A percentile compares a stretch with the other conserved stretches of the same genome.
Evolutionary conservation across 2,113 vertebrate species (phyloP).

Genomic region (Actenoides hombroni): DNA sequence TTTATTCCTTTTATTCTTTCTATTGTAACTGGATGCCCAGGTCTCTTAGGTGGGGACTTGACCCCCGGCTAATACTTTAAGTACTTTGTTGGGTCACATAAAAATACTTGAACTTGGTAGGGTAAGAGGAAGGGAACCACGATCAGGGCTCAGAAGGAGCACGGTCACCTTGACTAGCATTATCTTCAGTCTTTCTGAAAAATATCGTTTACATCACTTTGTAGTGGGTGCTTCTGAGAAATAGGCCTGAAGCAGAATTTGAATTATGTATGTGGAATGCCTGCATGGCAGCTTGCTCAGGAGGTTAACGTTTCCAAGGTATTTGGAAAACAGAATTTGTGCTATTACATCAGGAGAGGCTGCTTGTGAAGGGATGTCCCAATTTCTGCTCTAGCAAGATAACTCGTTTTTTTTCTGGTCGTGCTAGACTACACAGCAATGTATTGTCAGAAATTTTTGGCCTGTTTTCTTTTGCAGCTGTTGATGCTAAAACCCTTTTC

Average conservation of each 20-base stretch:
- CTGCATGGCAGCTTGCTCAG: background rate
- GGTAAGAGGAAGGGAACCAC: background rate
- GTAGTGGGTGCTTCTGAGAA: constrained; percentile 18
- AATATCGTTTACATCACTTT: background rate
- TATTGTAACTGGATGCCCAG: background rate
- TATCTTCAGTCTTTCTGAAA: background rate
- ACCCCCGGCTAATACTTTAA: background rate
- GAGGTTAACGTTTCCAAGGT: background rate
- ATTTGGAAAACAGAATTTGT: background rate
- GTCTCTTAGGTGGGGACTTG: background rate
- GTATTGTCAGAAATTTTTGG: background rate
- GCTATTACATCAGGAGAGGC: background rate
- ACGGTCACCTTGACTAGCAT: background rate
- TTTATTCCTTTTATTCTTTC: background rate
- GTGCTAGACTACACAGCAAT: background rate
- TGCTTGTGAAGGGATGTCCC: background rate
- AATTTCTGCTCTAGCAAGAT: background rate
- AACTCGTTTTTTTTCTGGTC: background rate
- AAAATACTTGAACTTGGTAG: background rate
- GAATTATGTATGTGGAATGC: constrained; percentile 32
- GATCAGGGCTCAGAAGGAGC: background rate
- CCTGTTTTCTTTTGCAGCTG: background rate
- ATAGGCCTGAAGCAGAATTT: constrained; percentile 29
- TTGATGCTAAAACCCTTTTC: background rate
- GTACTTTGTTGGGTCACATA: background rate